These are phyloP conservation scores for Augochlora pura DNA, from an alignment of 1,140 invertebrate genomes.

Conservation along the genomic window DNA sequence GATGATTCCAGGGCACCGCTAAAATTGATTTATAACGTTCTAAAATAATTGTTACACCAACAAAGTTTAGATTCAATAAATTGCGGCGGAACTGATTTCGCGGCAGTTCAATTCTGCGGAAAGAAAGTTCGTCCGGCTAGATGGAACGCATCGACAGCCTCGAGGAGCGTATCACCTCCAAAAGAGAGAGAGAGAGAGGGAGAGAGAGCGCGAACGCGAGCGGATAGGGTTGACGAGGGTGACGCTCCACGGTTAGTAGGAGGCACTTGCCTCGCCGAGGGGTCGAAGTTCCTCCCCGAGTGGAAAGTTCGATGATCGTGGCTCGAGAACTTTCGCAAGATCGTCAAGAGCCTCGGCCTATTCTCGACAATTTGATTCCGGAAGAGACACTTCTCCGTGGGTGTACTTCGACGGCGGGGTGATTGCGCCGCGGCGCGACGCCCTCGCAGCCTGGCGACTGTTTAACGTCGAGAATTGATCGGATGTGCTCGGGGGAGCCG, in stretches of 20 bases:
- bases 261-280: neutral
- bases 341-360: conserved; percentile 54
- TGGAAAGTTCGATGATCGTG: conserved; percentile 65
- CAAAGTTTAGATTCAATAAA: too few species aligned
- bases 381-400: conserved; percentile 44
- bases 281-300: conserved; percentile 54
- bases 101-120: conserved; percentile 56
- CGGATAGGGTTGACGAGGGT: conserved; percentile 13
- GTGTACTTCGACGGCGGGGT: conserved; percentile 39
- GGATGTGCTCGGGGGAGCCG: conserved; percentile 17
- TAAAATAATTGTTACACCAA: too few species aligned
- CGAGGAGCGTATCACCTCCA: neutral
- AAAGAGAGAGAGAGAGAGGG: neutral
- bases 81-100: conserved; percentile 53
- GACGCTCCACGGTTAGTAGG: neutral
- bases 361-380: conserved; percentile 62
- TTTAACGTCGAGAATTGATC: conserved; percentile 46
- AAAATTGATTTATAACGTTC: too few species aligned
- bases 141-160: neutral
- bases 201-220: neutral
- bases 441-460: conserved; percentile 21
- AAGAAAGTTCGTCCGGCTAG: conserved; percentile 49
- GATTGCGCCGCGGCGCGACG: conserved; percentile 29
- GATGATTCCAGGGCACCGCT: too few species aligned
- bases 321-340: conserved; percentile 58